phyloP scores from a whole-genome alignment of 2,113 vertebrate species.

The Silurus asotus region DNA sequence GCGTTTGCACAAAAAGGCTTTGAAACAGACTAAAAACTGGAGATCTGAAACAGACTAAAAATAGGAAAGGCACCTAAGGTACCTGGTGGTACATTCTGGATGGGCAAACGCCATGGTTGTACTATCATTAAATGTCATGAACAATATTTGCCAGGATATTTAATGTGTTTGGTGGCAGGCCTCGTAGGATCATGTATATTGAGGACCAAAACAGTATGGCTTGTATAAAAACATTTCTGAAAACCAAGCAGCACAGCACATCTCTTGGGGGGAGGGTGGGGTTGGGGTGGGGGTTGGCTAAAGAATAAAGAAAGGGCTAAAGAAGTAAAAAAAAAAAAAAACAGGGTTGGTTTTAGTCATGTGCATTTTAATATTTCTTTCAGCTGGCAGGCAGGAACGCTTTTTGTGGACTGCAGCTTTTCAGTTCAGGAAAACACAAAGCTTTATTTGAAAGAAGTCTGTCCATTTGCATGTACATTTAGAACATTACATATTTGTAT shows the following conservation, averaged over 20 bases:
- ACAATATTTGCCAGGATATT: neutral
- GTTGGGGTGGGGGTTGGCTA: neutral
- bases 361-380: conserved; percentile 68
- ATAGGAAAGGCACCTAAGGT: neutral
- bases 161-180: conserved; percentile 17
- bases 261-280: neutral
- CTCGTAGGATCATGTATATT: neutral
- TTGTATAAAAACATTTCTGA: conserved; percentile 12
- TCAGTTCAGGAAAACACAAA: conserved; percentile 18
- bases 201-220: neutral
- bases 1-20: neutral
- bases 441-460: neutral
- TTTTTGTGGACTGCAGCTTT: conserved; percentile 1
- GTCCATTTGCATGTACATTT: neutral
- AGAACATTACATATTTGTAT: neutral
- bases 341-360: conserved; percentile 67
- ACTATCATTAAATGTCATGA: too few relatives aligned
- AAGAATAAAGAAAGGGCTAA: conserved; percentile 25
- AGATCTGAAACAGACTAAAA: neutral
- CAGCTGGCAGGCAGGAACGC: conserved; percentile 52
- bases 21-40: neutral
- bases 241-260: neutral
- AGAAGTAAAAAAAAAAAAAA: conserved; percentile 55
- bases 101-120: neutral
- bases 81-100: neutral